Percentiles rank a stretch among this genome's conserved stretches.
Conservation (phyloP, 2,888 invertebrate genomes). For the Lasioglossum malachurum region DNA sequence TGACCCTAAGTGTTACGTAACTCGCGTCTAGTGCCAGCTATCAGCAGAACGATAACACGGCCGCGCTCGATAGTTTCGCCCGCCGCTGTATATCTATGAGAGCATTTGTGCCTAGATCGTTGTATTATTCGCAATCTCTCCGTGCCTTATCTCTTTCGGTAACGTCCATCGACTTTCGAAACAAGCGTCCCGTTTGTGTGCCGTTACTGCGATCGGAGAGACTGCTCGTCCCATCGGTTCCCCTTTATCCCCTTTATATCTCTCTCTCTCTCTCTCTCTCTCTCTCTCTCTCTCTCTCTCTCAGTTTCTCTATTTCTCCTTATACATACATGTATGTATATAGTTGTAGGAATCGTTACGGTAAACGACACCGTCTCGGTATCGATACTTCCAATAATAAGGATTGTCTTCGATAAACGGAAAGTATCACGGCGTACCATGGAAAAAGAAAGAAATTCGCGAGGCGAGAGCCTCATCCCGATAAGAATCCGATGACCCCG, state of each 20-base stretch:
- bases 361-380: slow-evolving; percentile 26
- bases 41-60: slow-evolving; percentile 78
- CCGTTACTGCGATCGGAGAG: slow-evolving; percentile 39
- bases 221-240: slow-evolving; percentile 28
- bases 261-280: not conserved
- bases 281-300: not conserved
- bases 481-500: slow-evolving; percentile 24
- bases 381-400: slow-evolving; percentile 28
- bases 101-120: slow-evolving; percentile 65
- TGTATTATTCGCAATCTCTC: slow-evolving; percentile 70
- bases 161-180: slow-evolving; percentile 65
- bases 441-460: not conserved
- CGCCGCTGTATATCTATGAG: slow-evolving; percentile 66
- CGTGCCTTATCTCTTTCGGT: slow-evolving; percentile 67
- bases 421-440: not conserved
- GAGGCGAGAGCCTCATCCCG: slow-evolving; percentile 10
- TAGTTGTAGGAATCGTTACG: slow-evolving; percentile 35
- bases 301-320: not conserved
- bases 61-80: slow-evolving; percentile 64
- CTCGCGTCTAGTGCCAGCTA: slow-evolving; percentile 78
- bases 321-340: not conserved
- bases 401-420: slow-evolving; percentile 27
- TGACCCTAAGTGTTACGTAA: slow-evolving; percentile 82
- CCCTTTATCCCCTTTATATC: slow-evolving; percentile 12
- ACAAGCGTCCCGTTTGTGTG: slow-evolving; percentile 56